Conservation (phyloP, 2,797 vertebrate species). For the Centropyge bicolor region DNA sequence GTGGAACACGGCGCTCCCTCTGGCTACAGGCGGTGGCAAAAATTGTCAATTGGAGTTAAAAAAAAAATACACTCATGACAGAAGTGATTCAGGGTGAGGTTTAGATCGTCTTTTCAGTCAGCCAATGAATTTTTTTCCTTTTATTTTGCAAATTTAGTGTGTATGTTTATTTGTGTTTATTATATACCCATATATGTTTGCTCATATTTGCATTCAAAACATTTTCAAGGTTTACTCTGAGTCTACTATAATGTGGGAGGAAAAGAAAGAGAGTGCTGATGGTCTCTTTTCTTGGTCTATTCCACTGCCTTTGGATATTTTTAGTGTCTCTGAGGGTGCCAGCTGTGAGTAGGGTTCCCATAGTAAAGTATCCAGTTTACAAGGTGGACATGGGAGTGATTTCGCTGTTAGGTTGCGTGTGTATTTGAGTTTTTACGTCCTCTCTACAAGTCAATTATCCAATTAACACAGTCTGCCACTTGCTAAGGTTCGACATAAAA, state of each 20-base stretch:
- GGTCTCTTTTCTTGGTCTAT: constrained; percentile 4
- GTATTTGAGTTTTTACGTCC: constrained; percentile 44
- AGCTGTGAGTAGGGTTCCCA: constrained; percentile 50
- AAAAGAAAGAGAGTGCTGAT: constrained; percentile 2
- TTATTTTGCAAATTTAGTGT: background rate
- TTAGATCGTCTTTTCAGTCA: constrained; percentile 8
- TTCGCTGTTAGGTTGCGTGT: constrained; percentile 47
- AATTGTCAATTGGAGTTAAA: constrained; percentile 64
- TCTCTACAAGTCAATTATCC: constrained; percentile 60
- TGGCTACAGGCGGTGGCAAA: constrained; percentile 75
- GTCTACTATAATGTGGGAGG: background rate
- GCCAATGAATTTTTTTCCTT: background rate
- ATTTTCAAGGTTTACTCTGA: background rate
- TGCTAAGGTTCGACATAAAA: constrained; percentile 43
- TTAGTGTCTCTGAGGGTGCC: constrained; percentile 24
- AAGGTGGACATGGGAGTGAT: constrained; percentile 54
- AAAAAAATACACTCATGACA: constrained; percentile 14
- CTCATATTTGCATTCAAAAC: constrained; percentile 5
- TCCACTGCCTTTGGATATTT: constrained; percentile 15
- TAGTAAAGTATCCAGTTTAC: constrained; percentile 62
- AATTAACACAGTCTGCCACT: constrained; percentile 51
- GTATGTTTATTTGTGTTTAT: background rate
- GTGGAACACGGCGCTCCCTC: constrained; percentile 75
- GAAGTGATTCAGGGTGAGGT: constrained; percentile 25
- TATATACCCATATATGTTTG: background rate